Evolutionary conservation across 1,140 invertebrate genomes (phyloP).

Genomic region (Centruroides vittatus): DNA sequence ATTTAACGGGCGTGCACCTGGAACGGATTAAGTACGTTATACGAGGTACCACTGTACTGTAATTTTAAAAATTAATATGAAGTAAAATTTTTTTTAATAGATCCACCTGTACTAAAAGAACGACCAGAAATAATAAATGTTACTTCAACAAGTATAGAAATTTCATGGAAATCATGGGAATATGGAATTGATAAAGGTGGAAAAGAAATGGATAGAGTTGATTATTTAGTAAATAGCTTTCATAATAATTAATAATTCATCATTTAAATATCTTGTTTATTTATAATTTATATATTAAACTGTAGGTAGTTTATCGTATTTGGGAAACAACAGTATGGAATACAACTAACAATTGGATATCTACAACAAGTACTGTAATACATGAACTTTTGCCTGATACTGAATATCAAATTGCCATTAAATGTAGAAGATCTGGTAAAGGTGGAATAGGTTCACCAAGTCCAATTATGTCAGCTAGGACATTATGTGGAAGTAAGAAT

Average conservation of each 20-base stretch:
- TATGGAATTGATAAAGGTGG: constrained; percentile 5
- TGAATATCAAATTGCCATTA: constrained; percentile 6
- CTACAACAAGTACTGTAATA: neutral
- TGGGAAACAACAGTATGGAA: neutral
- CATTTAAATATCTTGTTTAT: no score
- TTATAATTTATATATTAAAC: neutral
- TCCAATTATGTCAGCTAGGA: neutral
- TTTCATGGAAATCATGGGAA: constrained; percentile 6
- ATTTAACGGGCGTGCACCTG: no score
- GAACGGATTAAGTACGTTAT: no score
- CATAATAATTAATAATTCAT: neutral
- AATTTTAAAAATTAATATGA: neutral
- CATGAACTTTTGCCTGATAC: constrained; percentile 1
- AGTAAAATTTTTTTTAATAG: neutral
- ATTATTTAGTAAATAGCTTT: constrained; percentile 7
- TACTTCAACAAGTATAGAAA: neutral
- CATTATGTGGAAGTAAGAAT: constrained; percentile 8
- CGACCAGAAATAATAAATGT: neutral
- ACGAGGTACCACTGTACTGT: no score
- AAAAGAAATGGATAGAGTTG: constrained; percentile 1
- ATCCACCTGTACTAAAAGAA: constrained; percentile 1
- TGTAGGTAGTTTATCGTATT: constrained; percentile 5
- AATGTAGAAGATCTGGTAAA: constrained; percentile 1
- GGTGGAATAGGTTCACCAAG: constrained; percentile 4
- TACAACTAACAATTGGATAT: neutral